phyloP scores from a whole-genome alignment of 2,888 invertebrate genomes.

The Drosophila anomelani region DNA sequence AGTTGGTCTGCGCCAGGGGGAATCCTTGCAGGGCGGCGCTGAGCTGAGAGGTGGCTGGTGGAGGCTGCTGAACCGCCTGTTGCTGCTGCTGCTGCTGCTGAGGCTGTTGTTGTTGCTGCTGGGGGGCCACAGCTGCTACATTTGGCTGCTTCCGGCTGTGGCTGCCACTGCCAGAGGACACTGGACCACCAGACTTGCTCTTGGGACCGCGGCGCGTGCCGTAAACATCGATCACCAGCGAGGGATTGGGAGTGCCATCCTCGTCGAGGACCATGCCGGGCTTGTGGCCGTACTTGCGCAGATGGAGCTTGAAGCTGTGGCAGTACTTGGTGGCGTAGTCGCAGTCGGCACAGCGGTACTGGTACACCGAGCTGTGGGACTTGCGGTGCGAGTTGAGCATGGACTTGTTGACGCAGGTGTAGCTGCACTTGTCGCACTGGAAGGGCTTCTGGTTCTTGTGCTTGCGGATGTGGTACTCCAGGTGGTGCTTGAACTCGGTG shows the following conservation, averaged over 20 bases:
- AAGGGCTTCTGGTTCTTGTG: slow-evolving; percentile 98
- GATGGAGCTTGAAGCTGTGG: slow-evolving; percentile 97
- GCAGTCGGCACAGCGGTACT: slow-evolving; percentile 96
- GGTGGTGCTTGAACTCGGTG: slow-evolving; percentile 99
- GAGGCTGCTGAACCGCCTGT: slow-evolving; percentile 22
- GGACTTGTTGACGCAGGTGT: slow-evolving; percentile 98
- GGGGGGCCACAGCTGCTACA: slow-evolving; percentile 48
- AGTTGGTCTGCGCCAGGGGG: slow-evolving; percentile 47
- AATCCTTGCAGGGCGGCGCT: slow-evolving; percentile 82
- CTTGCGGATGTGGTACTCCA: slow-evolving; percentile 98
- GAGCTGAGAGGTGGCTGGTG: slow-evolving; percentile 69
- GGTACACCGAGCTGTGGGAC: slow-evolving; percentile 96
- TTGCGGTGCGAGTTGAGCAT: slow-evolving; percentile 99
- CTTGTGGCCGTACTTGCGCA: slow-evolving; percentile 95
- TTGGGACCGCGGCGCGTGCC: slow-evolving; percentile 95
- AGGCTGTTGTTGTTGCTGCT: slow-evolving; percentile 29
- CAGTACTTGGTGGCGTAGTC: slow-evolving; percentile 99
- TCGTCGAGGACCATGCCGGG: slow-evolving; percentile 95
- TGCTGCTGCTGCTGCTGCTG: slow-evolving; percentile 25
- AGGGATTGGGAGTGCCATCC: slow-evolving; percentile 94
- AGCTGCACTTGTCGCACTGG: slow-evolving; percentile 94
- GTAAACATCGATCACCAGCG: slow-evolving; percentile 95
- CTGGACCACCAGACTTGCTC: slow-evolving; percentile 83
- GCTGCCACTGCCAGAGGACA: slow-evolving; percentile 46
- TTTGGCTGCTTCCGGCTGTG: slow-evolving; percentile 29